Percentiles rank a stretch among this genome's conserved stretches.
phyloP scores from a whole-genome alignment of 2,888 invertebrate genomes.

The Amphimallon solstitiale region DNA sequence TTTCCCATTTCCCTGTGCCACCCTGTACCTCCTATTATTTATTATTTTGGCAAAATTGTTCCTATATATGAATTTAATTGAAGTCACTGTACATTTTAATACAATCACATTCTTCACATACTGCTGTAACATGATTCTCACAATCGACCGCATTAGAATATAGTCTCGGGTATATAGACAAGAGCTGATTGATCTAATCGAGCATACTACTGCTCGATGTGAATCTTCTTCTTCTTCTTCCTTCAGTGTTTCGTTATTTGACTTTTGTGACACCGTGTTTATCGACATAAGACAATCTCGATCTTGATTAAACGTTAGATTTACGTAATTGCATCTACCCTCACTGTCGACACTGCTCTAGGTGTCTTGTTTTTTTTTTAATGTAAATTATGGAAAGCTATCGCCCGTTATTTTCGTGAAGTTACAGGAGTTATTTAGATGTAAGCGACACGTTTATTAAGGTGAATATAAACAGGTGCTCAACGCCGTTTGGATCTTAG shows the following conservation, averaged over 20 bases:
- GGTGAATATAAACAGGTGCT: neutral
- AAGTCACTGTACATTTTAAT: too few relatives aligned
- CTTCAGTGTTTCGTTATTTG: conserved; percentile 9
- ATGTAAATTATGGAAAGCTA: conserved; percentile 7
- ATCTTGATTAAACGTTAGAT: conserved; percentile 30
- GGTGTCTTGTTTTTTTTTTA: conserved; percentile 4
- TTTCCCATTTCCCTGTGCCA: too few relatives aligned
- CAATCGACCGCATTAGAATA: conserved; percentile 5
- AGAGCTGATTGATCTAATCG: conserved; percentile 25
- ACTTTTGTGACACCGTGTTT: neutral
- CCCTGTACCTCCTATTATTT: too few relatives aligned
- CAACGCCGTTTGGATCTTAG: too few relatives aligned
- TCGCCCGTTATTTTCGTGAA: neutral
- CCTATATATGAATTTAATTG: too few relatives aligned
- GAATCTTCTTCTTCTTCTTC: conserved; percentile 15
- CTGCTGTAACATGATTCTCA: conserved; percentile 2
- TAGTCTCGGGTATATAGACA: neutral
- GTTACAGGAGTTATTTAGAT: too few relatives aligned
- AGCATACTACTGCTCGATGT: conserved; percentile 4
- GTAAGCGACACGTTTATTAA: neutral
- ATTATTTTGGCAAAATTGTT: too few relatives aligned
- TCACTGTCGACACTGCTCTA: neutral
- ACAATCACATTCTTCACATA: too few relatives aligned
- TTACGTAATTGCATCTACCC: conserved; percentile 26
- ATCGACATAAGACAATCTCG: conserved; percentile 24